Evolutionary conservation across 1,140 invertebrate species (phyloP).

Genomic region (Solenopsis fugax): DNA sequence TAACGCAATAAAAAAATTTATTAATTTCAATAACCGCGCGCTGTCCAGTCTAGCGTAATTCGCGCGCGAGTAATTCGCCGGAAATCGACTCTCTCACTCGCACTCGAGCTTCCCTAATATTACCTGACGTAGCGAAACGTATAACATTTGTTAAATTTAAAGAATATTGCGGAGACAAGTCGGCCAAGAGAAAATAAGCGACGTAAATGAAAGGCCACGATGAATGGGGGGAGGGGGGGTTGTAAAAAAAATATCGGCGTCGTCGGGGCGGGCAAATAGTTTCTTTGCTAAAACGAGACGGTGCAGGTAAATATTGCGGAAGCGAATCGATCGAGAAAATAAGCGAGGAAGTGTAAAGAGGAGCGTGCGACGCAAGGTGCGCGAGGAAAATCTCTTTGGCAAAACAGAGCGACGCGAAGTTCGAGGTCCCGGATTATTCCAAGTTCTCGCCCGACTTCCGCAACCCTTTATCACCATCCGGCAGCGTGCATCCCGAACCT

Average conservation of each 20-base stretch:
- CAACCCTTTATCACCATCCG: no score
- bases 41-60: background rate
- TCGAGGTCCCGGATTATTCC: background rate
- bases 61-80: background rate
- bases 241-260: background rate
- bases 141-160: background rate
- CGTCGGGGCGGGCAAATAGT: background rate
- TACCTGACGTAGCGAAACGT: background rate
- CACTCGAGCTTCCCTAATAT: background rate
- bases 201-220: background rate
- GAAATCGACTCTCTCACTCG: background rate
- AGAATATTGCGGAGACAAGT: background rate
- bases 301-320: background rate
- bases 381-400: background rate
- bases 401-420: background rate
- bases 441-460: no score
- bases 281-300: background rate
- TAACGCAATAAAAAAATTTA: background rate
- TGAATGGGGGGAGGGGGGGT: background rate
- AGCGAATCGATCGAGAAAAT: no score
- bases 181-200: background rate
- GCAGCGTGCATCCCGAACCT: background rate
- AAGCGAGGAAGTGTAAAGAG: no score
- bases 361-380: background rate
- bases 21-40: background rate